A percentile compares a stretch with the other conserved stretches of the same genome.
These are phyloP conservation scores for Dissostichus mawsoni DNA, from an alignment of 2,113 vertebrate genomes.

Conservation along the genomic window DNA sequence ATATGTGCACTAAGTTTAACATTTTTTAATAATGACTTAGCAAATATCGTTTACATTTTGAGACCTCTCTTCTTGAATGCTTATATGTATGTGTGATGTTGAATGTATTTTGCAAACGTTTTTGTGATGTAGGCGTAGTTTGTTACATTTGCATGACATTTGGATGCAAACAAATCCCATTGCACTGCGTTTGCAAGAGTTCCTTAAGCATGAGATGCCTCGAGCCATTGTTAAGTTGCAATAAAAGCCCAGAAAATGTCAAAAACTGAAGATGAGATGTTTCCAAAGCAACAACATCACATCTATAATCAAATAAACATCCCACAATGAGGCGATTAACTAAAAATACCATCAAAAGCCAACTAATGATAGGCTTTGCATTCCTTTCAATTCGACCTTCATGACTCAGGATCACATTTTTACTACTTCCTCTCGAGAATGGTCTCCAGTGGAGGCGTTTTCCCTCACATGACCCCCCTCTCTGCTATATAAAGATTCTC, in stretches of 20 bases:
- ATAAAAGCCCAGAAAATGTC: background rate
- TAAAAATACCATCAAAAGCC: background rate
- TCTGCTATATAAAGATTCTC: conserved; percentile 72
- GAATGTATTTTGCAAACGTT: background rate
- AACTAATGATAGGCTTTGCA: background rate
- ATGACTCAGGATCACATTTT: conserved; percentile 15
- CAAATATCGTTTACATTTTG: background rate
- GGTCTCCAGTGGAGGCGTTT: conserved; percentile 36
- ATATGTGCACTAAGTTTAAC: background rate
- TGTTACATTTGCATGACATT: conserved; percentile 32
- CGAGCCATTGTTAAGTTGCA: background rate
- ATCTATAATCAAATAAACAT: background rate
- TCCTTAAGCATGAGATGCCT: background rate
- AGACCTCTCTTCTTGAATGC: background rate
- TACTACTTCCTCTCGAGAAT: conserved; percentile 36
- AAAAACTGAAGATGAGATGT: background rate
- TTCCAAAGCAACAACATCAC: background rate
- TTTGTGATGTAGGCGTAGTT: background rate
- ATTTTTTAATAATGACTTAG: background rate
- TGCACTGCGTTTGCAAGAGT: background rate
- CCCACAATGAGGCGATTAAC: background rate
- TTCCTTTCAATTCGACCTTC: conserved; percentile 1
- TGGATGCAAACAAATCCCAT: conserved; percentile 10
- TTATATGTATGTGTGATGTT: background rate
- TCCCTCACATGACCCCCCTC: conserved; percentile 22